Conservation (phyloP, 2,113 vertebrate genomes). For the Campylomormyrus tamandua region DNA sequence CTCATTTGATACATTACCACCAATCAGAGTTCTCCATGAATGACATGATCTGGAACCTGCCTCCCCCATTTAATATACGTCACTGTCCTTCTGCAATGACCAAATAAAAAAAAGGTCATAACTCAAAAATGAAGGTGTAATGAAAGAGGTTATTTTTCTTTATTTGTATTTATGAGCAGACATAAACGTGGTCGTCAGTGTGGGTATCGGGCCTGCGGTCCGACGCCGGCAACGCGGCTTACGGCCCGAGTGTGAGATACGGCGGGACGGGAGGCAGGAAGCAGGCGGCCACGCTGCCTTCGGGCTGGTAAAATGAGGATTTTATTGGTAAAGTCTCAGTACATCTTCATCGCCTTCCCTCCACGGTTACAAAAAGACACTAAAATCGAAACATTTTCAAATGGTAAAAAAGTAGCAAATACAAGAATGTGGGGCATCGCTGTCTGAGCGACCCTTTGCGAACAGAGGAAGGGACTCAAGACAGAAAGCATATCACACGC, state of each 20-base stretch:
- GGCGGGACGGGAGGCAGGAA: background rate
- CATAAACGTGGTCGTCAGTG: background rate
- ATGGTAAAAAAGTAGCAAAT: constrained; percentile 36
- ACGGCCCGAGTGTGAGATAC: background rate
- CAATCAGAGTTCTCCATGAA: background rate
- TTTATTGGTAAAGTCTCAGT: constrained; percentile 33
- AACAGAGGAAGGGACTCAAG: constrained; percentile 18
- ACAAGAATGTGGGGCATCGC: background rate
- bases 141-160: background rate
- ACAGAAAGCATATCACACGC: constrained; percentile 21
- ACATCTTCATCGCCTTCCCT: constrained; percentile 7
- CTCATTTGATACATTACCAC: background rate
- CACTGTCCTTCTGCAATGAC: background rate
- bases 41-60: background rate
- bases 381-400: constrained; percentile 24
- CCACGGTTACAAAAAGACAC: constrained; percentile 27
- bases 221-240: background rate
- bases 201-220: no score
- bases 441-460: background rate
- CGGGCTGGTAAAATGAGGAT: constrained; percentile 21
- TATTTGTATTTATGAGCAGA: background rate
- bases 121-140: background rate
- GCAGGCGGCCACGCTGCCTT: background rate
- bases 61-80: background rate
- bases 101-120: background rate